Evolutionary conservation across 2,797 vertebrate species (phyloP), one percentile per base, ranked within the genome.

Genomic region (Hylomyscus alleni): DNA sequence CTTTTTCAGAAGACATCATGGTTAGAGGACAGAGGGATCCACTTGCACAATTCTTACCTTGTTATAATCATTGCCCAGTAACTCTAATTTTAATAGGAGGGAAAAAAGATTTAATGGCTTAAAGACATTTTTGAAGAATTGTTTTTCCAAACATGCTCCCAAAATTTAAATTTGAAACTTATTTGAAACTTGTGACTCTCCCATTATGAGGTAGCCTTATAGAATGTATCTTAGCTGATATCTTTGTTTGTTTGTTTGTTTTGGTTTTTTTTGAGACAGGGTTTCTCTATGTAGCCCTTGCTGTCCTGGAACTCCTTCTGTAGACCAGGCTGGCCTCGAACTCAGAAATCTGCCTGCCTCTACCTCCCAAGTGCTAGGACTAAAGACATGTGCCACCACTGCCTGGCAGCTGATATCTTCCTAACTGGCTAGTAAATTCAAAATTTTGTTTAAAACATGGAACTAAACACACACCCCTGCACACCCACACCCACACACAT

Each of bases 101-200:
- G 67, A 58, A 44, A 6, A 58, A 90, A 89, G 9, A 1, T 15
- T 85, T 15, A 76, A 44, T 72, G 14, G 72, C n/a, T 91, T 83
- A 52, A 85, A 91, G 73, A 62, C 1, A 89, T 50, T 83, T 77
- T 56, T 90, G 40, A 60, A 77, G 20, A 54, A 81, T 15, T 29
- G n/a, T 47, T 91, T 91, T 84, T 60, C 44, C 52, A 72, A 26
- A 40, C 60, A 13, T 85, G 26, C 82, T 11, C 10, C 24, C 14
- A 95, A 65, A 90, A 75, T 89, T 91, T 94, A 50, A 95, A 89
- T 76, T 20, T 83, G 6, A 3, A 40, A 56, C 8, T 87, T 83
- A 65, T 78, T 76, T 76, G 13, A 13, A 96, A 89, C 13, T 65
- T 69, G 19, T 75, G 62, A 78, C 22, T 77, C 1, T 6, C 60